Base-by-base conservation (phyloP, 92 coral and sea anemone species). In the Epizoanthus rinbou region DNA sequence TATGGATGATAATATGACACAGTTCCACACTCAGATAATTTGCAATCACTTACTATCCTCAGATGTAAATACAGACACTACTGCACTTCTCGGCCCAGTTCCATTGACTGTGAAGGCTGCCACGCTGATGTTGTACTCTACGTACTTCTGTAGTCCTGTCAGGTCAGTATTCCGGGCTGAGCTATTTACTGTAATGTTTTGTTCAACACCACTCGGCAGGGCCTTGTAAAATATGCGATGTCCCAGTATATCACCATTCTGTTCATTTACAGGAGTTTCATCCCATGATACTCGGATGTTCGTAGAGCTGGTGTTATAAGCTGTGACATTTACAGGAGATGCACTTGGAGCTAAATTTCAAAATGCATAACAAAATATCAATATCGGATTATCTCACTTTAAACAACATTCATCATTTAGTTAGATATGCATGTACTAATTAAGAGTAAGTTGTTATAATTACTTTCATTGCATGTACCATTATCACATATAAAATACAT, bases 221-320 rank as follows among this genome's bases (percentile, higher is more conserved):
- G 28, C 57, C 58, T 16, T 71, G 57, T 71, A 71, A 71, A 71
- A 71, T 18, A 71, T 43, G 31, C 43, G 28, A 71, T 71, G 50
- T 22, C 76, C 76, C n/a, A 71, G 35, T 13, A 71, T 71, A 17
- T 41, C 76, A 5, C 76, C 76, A 71, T 71, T 71, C n/a, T 45
- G 76, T 5, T 71, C 0, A 14, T 0, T 57, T 17, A 8, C 4
- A 17, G 58, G 33, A 17, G 50, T 11, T 71, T 71, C 76, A 41
- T 14, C 13, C 76, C 76, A 71, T 2, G 76, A 41, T 41, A 71
- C 76, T 45, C 9, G n/a, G 57, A 71, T 71, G 57, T 33, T 71
- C 7, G 57, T 71, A 3, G 75, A 70, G 45, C 75, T 70, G 1
- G 75, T 70, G 57, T 70, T 70, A 28, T 70, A 22, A 13, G 76